phyloP scores from a whole-genome alignment of 2,888 invertebrate genomes.

The Alviniconcha strummeri region DNA sequence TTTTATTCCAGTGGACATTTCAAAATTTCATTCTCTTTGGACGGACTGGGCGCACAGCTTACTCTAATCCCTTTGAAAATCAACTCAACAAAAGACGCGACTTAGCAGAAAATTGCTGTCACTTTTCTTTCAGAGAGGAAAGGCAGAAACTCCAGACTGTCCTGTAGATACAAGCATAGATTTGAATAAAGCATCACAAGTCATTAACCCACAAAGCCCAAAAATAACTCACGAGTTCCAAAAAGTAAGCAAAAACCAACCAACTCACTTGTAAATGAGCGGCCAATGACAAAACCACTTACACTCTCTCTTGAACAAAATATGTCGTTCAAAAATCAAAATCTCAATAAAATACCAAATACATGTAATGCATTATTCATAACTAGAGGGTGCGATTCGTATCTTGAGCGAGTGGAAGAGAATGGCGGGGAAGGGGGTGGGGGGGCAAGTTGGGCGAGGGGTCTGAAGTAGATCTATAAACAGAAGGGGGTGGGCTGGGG shows the following conservation, averaged over 20 bases:
- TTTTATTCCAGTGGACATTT: no score
- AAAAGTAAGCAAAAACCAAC: neutral
- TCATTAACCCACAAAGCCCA: neutral
- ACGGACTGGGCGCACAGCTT: no score
- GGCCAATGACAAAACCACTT: neutral
- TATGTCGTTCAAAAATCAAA: no score
- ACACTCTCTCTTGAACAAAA: no score
- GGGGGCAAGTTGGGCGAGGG: neutral
- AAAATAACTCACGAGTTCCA: neutral
- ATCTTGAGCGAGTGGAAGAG: neutral
- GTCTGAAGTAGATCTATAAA: conserved; percentile 1
- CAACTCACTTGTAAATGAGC: neutral
- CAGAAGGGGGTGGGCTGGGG: conserved; percentile 5
- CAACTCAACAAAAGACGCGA: no score
- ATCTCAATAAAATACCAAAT: no score
- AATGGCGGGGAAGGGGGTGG: neutral
- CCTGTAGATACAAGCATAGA: conserved; percentile 12
- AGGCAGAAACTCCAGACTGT: conserved; percentile 17
- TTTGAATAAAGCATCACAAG: neutral
- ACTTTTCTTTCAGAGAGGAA: neutral
- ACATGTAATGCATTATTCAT: no score
- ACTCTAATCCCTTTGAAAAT: no score
- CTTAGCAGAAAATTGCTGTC: conserved; percentile 6
- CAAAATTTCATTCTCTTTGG: no score
- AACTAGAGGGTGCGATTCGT: no score